Evolutionary conservation across 2,113 vertebrate genomes (phyloP).

Genomic region (Sorex fumeus): DNA sequence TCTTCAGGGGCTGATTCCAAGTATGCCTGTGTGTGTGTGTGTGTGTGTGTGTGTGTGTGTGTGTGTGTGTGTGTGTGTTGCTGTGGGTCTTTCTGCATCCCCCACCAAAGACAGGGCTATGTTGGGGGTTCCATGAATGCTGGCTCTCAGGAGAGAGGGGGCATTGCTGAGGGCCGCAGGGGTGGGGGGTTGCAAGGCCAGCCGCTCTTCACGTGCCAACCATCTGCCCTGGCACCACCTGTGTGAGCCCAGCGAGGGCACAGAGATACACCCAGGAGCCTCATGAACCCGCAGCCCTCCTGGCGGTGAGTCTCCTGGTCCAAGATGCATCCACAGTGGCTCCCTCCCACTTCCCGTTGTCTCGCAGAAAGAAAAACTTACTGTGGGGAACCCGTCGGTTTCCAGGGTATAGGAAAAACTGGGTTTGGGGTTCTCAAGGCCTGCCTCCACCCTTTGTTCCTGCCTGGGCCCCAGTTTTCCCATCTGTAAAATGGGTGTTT

Average conservation of each 20-base stretch:
- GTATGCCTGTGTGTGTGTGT: neutral
- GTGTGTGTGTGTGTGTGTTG: neutral
- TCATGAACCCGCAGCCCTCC: rapidly evolving
- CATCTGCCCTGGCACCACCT: neutral
- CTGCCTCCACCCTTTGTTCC: neutral
- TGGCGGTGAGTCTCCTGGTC: neutral
- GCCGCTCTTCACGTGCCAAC: neutral
- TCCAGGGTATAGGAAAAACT: neutral
- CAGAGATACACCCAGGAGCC: rapidly evolving
- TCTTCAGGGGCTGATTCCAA: neutral
- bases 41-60: neutral
- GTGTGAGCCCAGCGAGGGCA: neutral
- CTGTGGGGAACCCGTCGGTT: neutral
- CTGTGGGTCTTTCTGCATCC: neutral
- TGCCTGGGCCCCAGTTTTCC: neutral
- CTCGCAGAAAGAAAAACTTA: neutral
- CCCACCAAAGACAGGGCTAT: neutral
- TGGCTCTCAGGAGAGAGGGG: neutral
- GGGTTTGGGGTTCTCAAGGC: rapidly evolving
- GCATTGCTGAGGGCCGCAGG: neutral
- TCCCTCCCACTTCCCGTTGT: neutral
- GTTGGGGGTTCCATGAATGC: rapidly evolving
- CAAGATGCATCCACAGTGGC: neutral
- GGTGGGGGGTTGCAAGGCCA: rapidly evolving
- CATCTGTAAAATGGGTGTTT: neutral